Base-by-base conservation (phyloP, 1,140 invertebrate genomes). In the Lasioglossum albipes region DNA sequence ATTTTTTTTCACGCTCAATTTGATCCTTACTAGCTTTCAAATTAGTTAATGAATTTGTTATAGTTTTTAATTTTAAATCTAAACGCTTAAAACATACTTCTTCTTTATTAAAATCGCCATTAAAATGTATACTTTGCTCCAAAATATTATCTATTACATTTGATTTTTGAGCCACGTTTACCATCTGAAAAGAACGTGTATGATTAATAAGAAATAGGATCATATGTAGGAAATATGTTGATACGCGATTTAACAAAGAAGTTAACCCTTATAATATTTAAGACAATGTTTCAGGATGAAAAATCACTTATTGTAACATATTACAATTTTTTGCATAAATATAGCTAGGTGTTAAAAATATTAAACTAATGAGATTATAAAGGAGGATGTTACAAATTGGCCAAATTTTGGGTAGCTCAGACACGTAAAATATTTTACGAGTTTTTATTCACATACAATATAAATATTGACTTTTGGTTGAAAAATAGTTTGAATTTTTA, bases 11-110 rank as follows among this genome's bases (percentile, higher is more conserved):
- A 20, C 61, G 76, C 66, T 90, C 75, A 64, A 90, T 86, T 77
- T 89, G 84, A 27, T 89, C 76, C n/a, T 77, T 20, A 13, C 76
- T 71, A 42, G 69, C 64, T 49, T 84, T 85, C 20, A 90, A 79
- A 66, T 91, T 86, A 54, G 90, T 65, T 13, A 90, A 73, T 68
- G 85, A 88, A 7, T 79, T 71, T 41, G 71, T 76, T 52, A 87
- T 85, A 18, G 41, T 20, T 68, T 77, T 61, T 2, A 88, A 41
- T 45, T 84, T 83, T 31, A 36, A 41, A 64, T 87, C 87, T 4
- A 67, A 54, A 9, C 20, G 52, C n/a, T 87, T 22, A 10, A 75
- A 45, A 41, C 61, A 41, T 42, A 45, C 31, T 57, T 42, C 64
- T 22, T 70, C 31, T 68, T 82, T 71, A 22, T 64, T 77, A 54